Evolutionary conservation across 2,797 vertebrate species (phyloP).

Genomic region (Scolopax rusticola): DNA sequence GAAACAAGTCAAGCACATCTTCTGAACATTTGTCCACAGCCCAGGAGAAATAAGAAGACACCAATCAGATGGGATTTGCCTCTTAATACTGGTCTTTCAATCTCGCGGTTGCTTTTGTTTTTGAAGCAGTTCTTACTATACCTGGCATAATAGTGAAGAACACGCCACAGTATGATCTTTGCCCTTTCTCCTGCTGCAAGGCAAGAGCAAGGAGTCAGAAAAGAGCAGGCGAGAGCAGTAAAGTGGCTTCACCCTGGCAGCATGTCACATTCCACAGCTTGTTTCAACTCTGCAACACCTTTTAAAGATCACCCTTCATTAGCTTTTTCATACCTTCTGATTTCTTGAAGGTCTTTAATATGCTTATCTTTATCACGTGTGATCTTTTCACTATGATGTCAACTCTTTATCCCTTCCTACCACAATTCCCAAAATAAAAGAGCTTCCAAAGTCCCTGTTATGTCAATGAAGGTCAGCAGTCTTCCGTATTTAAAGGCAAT

Average conservation of each 20-base stretch:
- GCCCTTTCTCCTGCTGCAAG: background rate
- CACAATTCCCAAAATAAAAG: background rate
- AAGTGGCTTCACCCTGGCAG: background rate
- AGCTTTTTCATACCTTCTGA: background rate
- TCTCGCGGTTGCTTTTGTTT: background rate
- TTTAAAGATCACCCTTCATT: background rate
- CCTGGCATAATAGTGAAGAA: background rate
- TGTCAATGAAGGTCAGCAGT: background rate
- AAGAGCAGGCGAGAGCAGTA: background rate
- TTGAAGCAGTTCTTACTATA: background rate
- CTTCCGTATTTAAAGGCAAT: background rate
- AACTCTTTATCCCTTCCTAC: background rate
- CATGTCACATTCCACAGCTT: background rate
- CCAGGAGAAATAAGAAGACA: background rate
- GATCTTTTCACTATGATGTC: background rate
- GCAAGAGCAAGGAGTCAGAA: background rate
- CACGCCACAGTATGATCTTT: background rate
- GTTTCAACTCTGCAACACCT: background rate
- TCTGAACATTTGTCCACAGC: background rate
- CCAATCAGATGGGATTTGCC: background rate
- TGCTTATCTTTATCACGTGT: background rate
- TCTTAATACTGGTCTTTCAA: background rate
- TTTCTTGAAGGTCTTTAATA: background rate
- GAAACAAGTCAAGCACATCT: background rate
- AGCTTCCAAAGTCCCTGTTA: background rate